A percentile compares a stretch with the other conserved stretches of the same genome.
phyloP scores from a whole-genome alignment of 1,140 invertebrate genomes.

The Drosophila azteca region DNA sequence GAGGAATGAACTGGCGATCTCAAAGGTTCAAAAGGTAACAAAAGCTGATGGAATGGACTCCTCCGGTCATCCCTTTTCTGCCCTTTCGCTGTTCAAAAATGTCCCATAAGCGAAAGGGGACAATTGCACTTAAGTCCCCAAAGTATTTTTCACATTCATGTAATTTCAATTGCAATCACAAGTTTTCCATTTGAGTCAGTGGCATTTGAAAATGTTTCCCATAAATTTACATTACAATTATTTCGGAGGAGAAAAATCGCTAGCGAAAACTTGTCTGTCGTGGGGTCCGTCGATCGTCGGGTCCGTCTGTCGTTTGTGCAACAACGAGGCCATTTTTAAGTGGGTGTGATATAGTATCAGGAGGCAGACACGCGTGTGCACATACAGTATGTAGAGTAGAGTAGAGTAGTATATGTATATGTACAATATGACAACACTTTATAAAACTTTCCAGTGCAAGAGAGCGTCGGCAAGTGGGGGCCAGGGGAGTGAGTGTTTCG shows the following conservation, averaged over 20 bases:
- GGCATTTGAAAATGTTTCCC: constrained; percentile 36
- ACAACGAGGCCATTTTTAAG: constrained; percentile 66
- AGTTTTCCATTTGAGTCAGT: constrained; percentile 12
- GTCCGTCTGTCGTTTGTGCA: constrained; percentile 50
- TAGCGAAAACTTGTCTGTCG: constrained; percentile 37
- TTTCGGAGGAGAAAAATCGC: constrained; percentile 21
- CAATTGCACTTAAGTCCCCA: not conserved
- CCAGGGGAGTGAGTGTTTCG: constrained; percentile 10
- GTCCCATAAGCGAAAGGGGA: too few relatives aligned
- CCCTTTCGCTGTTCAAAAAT: too few relatives aligned
- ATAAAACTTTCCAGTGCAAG: constrained; percentile 2
- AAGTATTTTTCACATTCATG: not conserved
- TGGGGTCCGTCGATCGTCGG: too few relatives aligned
- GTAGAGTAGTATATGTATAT: too few relatives aligned
- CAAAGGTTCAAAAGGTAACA: not conserved
- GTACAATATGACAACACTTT: constrained; percentile 46
- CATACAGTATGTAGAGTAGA: constrained; percentile 10
- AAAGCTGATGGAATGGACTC: constrained; percentile 29
- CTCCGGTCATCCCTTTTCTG: too few relatives aligned
- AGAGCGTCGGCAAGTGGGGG: too few relatives aligned
- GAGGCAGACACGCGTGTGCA: constrained; percentile 20
- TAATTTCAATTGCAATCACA: not conserved
- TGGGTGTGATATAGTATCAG: constrained; percentile 63
- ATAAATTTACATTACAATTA: constrained; percentile 60
- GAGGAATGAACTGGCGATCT: too few relatives aligned